Evolutionary conservation across 37 sponge, comb jelly and placozoan genomes (phyloP).

Genomic region (Chondrilla cf. caribensis): DNA sequence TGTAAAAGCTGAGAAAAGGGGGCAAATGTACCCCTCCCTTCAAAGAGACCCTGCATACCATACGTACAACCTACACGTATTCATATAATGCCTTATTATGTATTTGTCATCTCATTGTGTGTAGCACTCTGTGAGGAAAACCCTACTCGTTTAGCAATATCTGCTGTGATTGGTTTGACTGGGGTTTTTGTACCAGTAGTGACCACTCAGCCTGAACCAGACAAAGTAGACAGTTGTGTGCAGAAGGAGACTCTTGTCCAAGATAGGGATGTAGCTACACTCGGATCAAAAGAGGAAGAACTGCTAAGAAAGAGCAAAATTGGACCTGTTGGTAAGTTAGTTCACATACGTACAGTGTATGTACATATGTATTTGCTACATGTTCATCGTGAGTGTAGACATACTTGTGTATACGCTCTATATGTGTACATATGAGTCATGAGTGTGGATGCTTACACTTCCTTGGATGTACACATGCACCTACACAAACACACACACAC

Average conservation of each 20-base stretch:
- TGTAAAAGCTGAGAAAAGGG: too few relatives aligned
- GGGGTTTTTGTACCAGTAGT: not conserved
- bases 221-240: too few relatives aligned
- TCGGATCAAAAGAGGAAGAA: not conserved
- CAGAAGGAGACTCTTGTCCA: not conserved
- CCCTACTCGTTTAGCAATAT: not conserved
- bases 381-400: not conserved
- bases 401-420: not conserved
- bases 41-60: too few relatives aligned
- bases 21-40: too few relatives aligned
- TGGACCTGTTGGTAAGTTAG: slow-evolving; percentile 23
- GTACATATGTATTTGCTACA: not conserved
- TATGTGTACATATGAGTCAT: too few relatives aligned
- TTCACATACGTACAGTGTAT: too few relatives aligned
- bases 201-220: too few relatives aligned
- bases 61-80: too few relatives aligned
- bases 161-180: not conserved
- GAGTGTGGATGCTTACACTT: too few relatives aligned
- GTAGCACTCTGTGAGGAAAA: not conserved
- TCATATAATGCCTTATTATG: too few relatives aligned
- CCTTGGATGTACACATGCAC: too few relatives aligned
- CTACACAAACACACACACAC: too few relatives aligned
- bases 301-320: slow-evolving; percentile 3
- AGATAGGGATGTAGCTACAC: not conserved
- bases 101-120: not conserved